A percentile compares a stretch with the other conserved stretches of the same genome.
Evolutionary conservation across 1,140 invertebrate species (phyloP).

Genomic region (Eriosoma lanigerum): DNA sequence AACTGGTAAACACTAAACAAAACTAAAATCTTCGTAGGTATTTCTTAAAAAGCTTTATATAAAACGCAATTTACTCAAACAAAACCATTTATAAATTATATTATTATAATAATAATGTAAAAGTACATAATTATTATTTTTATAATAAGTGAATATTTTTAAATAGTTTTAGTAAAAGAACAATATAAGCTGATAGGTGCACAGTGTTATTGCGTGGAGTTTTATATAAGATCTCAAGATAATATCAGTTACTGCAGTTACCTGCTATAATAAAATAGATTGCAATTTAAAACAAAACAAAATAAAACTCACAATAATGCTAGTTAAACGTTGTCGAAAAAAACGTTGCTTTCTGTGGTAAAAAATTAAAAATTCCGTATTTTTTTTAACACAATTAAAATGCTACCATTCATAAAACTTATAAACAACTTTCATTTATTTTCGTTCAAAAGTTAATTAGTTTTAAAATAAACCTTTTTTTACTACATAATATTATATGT

Average conservation of each 20-base stretch:
- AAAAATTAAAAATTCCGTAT: neutral
- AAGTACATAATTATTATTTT: too few species aligned
- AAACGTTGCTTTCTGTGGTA: neutral
- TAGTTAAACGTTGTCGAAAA: conserved; percentile 2
- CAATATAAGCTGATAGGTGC: too few species aligned
- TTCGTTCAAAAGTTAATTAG: conserved; percentile 39
- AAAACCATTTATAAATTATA: too few species aligned
- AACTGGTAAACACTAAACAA: neutral
- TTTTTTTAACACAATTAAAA: conserved; percentile 10
- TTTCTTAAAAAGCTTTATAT: conserved; percentile 5
- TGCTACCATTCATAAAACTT: neutral
- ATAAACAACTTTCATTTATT: conserved; percentile 28
- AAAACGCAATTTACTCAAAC: neutral
- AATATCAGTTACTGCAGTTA: too few species aligned
- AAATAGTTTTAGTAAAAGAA: too few species aligned
- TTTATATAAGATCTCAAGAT: too few species aligned
- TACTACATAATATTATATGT: neutral
- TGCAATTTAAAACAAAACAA: too few species aligned
- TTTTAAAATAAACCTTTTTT: conserved; percentile 37
- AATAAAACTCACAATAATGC: neutral
- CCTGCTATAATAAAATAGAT: too few species aligned
- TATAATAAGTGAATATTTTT: too few species aligned
- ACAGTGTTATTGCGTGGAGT: too few species aligned
- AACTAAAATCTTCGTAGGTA: neutral
- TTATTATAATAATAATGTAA: too few species aligned